Base-by-base conservation (phyloP, 2,888 invertebrate genomes). In the Sericinus montela region DNA sequence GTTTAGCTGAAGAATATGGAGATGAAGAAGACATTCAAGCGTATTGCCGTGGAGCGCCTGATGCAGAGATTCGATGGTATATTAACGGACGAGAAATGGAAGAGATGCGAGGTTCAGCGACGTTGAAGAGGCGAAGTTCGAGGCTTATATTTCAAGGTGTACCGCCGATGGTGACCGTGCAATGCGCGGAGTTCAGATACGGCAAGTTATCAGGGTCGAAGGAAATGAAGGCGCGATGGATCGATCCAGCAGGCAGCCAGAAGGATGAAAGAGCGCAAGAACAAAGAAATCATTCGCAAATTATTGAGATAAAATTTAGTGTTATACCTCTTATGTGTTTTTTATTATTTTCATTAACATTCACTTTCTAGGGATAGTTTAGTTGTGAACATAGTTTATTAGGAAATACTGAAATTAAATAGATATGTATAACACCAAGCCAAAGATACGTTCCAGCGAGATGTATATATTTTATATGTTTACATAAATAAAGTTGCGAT, bases 101-200 rank as follows among this genome's bases (percentile, higher is more conserved):
- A 30, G 75, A 78, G 1, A 61, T 78, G 59, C 65, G 77, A 45
- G 80, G 79, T 10, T 71, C 69, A 1, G 54, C 65, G 0, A 59
- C 65, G 1, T 65, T 86, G 19, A 76, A 67, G 30, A 67, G 61
- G 42, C 70, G 61, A 30, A 79, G 75, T 57, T 69, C 70, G 0
- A 67, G 75, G 10, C 55, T 69, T 0, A 55, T 76, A 5, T 81
- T 83, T 75, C 55, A 85, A 59, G 91, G 88, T 62, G 44, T 80
- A 62, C 71, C 90, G 57, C 80, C 90, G 54, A 80, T 82, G 65
- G 69, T 91, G 42, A 89, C 78, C 55, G 81, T 74, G 63, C 91
- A 68, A 59, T 92, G 81, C 75, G 91, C 80, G 36, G 90, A 71
- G 68, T 88, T 62, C 62, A 82, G 84, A 8, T 80, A 85, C 32